Conservation (phyloP, 2,113 vertebrate species). For the Emydura subglobosa region DNA sequence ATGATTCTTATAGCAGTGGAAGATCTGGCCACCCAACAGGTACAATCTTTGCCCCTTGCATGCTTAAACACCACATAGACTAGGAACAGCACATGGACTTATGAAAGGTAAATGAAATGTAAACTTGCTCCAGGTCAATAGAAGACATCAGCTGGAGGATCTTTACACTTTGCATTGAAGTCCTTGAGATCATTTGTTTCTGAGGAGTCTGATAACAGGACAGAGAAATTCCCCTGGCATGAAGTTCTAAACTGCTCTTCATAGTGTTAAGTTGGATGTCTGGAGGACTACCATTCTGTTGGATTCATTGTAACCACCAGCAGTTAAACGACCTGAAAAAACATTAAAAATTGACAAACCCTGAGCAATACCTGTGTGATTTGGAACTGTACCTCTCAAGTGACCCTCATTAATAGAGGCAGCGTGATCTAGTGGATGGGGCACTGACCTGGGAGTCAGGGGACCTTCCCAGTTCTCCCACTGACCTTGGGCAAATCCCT, state of each 20-base stretch:
- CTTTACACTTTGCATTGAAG: too few species aligned
- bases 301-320: too few species aligned
- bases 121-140: too few species aligned
- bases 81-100: too few species aligned
- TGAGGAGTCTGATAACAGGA: too few species aligned
- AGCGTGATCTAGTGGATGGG: accelerated
- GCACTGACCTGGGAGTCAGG: accelerated
- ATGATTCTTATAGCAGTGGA: too few species aligned
- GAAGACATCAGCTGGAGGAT: too few species aligned
- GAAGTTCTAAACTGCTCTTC: neutral
- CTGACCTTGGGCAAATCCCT: accelerated
- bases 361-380: neutral
- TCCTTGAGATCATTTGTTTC: neutral
- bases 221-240: neutral
- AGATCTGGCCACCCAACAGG: too few species aligned
- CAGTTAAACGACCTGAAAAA: neutral
- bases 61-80: too few species aligned
- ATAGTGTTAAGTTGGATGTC: neutral
- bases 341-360: neutral
- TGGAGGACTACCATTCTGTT: neutral
- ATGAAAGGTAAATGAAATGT: too few species aligned
- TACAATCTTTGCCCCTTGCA: too few species aligned
- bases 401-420: accelerated
- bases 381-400: accelerated
- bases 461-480: accelerated